Evolutionary conservation across 2,113 vertebrate species (phyloP), one percentile per base, ranked within the genome.

Genomic region (Syngnathus typhle): DNA sequence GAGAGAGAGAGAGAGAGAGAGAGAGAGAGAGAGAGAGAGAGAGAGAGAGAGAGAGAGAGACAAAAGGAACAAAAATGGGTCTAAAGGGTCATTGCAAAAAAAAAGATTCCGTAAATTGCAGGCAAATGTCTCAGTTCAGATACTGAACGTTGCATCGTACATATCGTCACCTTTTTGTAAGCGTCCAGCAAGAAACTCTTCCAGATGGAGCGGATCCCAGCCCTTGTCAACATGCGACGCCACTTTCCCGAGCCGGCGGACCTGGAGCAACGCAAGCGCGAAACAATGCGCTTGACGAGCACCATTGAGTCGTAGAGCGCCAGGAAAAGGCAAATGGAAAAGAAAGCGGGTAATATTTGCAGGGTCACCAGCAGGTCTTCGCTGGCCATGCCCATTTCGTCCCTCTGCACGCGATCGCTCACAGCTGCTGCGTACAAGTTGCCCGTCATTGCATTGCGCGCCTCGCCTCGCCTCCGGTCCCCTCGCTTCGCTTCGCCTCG

Each of bases 281-380:
- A 89, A 67, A 95, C 93, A 78, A 92, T 92, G 88, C 95, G 95
- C 89, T 95, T 96, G 82, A 97, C 81, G 62, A 99, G 92, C 78
- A 96, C 91, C 88, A 96, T 93, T 55, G 95, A 96, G 91, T 99
- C 96, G 82, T 98, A 98, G 23, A 98, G 92, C 43, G 94, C 96
- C 67, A 98, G 91, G 86, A 99, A 98, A 39, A 99, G 93, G 84
- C 95, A 99, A 88, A 98, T 99, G 76, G 96, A 98, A 86, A 99
- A 97, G 88, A 99, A 98, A 10, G 94, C 94, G 19, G 96, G 96
- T 80, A 99, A 88, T 59, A 99, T 98, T 87, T 98, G 96, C 72
- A 99, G 92, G 56, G 94, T 94, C 79, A 98, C 94, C 78, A 96
- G 84, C 91, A 98, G 88, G 89, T 98, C 94, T 87, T 94, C 92